These are phyloP conservation scores for Sander lucioperca DNA, from an alignment of 2,113 vertebrate species.

Conservation along the genomic window DNA sequence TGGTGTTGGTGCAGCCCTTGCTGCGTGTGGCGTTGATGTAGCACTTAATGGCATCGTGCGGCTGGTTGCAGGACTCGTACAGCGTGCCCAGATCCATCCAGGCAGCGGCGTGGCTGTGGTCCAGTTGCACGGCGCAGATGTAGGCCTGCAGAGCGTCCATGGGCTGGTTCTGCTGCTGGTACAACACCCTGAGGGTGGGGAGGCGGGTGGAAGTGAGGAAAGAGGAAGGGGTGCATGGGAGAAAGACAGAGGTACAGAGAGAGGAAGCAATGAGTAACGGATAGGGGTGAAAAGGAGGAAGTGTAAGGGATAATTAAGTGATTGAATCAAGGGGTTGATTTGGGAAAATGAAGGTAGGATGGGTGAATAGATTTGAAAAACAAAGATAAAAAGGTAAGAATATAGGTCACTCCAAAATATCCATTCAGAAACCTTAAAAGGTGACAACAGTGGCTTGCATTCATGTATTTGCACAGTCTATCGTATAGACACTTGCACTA, in stretches of 20 bases:
- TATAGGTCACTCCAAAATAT: not conserved
- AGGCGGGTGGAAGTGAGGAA: not conserved
- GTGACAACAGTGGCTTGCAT: not conserved
- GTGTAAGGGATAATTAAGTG: not conserved
- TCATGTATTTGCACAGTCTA: not conserved
- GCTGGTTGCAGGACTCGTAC: constrained; percentile 99
- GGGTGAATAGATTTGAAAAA: not conserved
- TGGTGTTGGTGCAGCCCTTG: constrained; percentile 98
- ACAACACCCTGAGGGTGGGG: constrained; percentile 89
- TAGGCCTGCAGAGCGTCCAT: constrained; percentile 99
- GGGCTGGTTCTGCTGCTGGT: constrained; percentile 99
- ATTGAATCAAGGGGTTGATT: not conserved
- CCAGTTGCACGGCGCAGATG: constrained; percentile 99
- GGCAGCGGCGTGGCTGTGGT: constrained; percentile 98
- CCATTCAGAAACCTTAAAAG: not conserved
- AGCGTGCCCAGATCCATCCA: constrained; percentile 99
- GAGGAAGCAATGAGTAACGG: not conserved
- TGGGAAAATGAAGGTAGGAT: not conserved
- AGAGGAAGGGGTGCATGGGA: not conserved
- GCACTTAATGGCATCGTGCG: constrained; percentile 99
- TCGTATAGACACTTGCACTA: not conserved
- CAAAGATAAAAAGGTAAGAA: not conserved
- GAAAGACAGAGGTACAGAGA: not conserved
- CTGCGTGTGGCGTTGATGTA: constrained; percentile 99
- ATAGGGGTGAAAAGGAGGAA: not conserved